Base-by-base conservation (phyloP, 1,140 invertebrate genomes). In the Drosophila rufa region DNA sequence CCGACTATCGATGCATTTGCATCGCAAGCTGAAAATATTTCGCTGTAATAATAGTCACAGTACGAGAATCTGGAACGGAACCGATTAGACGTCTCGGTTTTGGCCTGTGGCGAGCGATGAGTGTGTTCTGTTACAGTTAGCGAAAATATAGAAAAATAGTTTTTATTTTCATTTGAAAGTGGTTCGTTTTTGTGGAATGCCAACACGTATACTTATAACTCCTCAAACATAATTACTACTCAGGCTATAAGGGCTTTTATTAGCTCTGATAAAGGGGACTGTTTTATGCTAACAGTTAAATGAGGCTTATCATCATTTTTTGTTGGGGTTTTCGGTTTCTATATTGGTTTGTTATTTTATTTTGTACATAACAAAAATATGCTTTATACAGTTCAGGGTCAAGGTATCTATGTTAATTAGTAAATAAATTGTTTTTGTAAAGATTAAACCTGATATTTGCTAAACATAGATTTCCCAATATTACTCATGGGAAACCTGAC, bases 31-130 rank as follows among this genome's bases (percentile, higher is more conserved):
- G 17, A 73, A 48, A 73, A 45, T 48, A 43, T 59, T 62, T 46
- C 22, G 45, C 68, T 74, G 70, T 50, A 74, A 74, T 51, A 59
- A 71, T 71, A 71, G 69, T 73, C 67, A 73, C 45, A 71, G 51
- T 59, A n/a, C 27, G 36, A 60, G 70, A 73, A 74, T 74, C 68
- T 74, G 70, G 70, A 73, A 74, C 56, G 70, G 55, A 74, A 73
- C 69, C 53, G 67, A 73, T 73, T 71, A 43, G 69, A 59, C 67
- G 47, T 68, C 64, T 70, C 67, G 48, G 42, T 70, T 68, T 70
- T 68, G 38, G 47, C 64, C 67, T 50, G 33, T 48, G 25, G 33
- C 25, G 15, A 68, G 36, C 45, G 15, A 70, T 70, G 67, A 70
- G 64, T 70, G 67, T 55, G 11, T 17, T 38, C 17, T 15, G 9